Percentiles rank a stretch among this genome's conserved stretches.
Conservation (phyloP, 2,113 vertebrate species). For the Entelurus aequoreus region DNA sequence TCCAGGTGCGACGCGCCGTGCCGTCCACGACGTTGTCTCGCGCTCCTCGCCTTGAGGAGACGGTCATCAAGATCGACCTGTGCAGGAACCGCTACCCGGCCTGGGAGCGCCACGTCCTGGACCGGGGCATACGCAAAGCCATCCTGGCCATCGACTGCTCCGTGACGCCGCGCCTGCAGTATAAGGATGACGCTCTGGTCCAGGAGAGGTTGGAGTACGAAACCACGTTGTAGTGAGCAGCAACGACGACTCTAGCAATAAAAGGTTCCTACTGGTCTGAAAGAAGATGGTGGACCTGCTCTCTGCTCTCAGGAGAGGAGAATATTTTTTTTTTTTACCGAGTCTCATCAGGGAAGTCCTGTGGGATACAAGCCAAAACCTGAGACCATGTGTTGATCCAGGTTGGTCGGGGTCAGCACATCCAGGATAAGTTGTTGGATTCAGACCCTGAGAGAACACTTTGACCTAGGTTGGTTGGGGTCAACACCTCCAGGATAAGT, state of each 20-base stretch:
- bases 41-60: slow-evolving; percentile 88
- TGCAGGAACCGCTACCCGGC: slow-evolving; percentile 97
- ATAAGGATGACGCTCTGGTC: slow-evolving; percentile 92
- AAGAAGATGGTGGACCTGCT: slow-evolving; percentile 19
- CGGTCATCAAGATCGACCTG: slow-evolving; percentile 96
- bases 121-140: slow-evolving; percentile 93
- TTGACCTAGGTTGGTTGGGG: no score
- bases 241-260: slow-evolving; percentile 50
- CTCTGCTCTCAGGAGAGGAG: slow-evolving; percentile 43
- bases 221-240: slow-evolving; percentile 90
- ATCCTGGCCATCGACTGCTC: slow-evolving; percentile 93
- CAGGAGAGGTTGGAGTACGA: slow-evolving; percentile 97
- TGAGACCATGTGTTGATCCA: slow-evolving; percentile 1
- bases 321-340: slow-evolving; percentile 33
- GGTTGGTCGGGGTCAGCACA: neutral
- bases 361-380: slow-evolving; percentile 21
- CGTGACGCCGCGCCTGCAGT: slow-evolving; percentile 87
- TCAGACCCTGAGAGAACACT: no score
- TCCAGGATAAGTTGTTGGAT: no score
- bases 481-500: no score
- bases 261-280: neutral
- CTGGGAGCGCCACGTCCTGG: slow-evolving; percentile 96
- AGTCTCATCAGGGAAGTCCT: slow-evolving; percentile 45
- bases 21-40: slow-evolving; percentile 91
- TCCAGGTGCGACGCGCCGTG: slow-evolving; percentile 92